Conservation (phyloP, 2,888 invertebrate species). For the Penaeus monodon region DNA sequence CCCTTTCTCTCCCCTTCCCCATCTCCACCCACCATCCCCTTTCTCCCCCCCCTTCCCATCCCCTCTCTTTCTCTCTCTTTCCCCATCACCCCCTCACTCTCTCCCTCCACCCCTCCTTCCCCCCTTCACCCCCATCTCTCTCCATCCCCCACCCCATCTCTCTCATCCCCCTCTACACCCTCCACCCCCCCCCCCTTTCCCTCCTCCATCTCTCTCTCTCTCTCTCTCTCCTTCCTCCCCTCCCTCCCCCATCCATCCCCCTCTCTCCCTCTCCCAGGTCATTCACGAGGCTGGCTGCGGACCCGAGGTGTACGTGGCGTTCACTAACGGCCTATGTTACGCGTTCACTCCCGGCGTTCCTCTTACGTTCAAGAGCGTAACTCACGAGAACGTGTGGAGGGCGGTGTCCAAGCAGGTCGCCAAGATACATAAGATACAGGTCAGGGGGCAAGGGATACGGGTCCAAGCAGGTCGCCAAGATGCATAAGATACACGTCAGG, state of each 20-base stretch:
- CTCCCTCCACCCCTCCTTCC: neutral
- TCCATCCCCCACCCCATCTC: no score
- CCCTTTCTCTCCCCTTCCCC: neutral
- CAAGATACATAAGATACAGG: slow-evolving; percentile 76
- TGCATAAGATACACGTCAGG: no score
- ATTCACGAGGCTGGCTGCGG: slow-evolving; percentile 83
- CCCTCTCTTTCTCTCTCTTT: no score
- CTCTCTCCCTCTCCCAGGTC: slow-evolving; percentile 69
- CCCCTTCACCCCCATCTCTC: neutral
- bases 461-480: no score
- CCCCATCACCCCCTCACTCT: no score
- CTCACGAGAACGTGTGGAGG: slow-evolving; percentile 78
- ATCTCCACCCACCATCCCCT: neutral
- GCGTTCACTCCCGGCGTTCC: slow-evolving; percentile 83
- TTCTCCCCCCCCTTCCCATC: neutral
- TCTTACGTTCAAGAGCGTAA: slow-evolving; percentile 77
- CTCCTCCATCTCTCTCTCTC: neutral
- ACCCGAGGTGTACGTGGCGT: slow-evolving; percentile 88
- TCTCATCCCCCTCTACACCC: no score
- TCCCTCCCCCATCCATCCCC: neutral
- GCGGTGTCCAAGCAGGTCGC: slow-evolving; percentile 87
- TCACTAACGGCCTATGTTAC: slow-evolving; percentile 94
- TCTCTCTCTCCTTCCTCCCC: neutral
- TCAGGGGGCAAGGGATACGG: neutral
- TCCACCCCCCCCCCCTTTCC: neutral